Evolutionary conservation across 2,113 vertebrate species (phyloP).

Genomic region (Crotophaga sulcirostris): DNA sequence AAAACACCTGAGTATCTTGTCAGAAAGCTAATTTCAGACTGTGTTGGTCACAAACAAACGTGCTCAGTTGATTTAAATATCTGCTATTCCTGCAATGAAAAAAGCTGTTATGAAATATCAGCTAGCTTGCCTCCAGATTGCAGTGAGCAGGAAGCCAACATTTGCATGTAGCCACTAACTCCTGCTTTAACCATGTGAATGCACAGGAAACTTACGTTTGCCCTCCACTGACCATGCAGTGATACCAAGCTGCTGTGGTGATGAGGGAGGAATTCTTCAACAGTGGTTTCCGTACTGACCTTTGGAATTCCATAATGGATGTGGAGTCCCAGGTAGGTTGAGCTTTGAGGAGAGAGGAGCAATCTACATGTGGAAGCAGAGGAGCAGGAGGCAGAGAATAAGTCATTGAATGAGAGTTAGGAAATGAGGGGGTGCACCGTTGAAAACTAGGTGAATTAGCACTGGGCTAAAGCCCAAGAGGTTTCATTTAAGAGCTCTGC

Average conservation of each 20-base stretch:
- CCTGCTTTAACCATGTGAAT: rapidly evolving
- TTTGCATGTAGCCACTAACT: not conserved
- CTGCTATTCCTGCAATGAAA: not conserved
- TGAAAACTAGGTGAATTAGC: not conserved
- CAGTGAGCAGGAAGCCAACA: not conserved
- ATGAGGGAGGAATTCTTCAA: not conserved
- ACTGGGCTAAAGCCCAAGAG: not conserved
- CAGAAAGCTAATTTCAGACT: not conserved
- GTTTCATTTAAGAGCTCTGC: not conserved
- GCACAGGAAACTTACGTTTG: not conserved
- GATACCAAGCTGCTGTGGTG: not conserved
- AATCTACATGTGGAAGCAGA: not conserved
- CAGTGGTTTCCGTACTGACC: not conserved
- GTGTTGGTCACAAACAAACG: not conserved
- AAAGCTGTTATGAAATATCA: not conserved
- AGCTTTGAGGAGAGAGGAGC: not conserved
- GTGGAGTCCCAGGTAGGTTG: not conserved
- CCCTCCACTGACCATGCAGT: rapidly evolving
- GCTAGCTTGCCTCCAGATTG: not conserved
- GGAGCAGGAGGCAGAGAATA: not conserved
- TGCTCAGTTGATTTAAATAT: not conserved
- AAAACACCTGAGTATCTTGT: not conserved
- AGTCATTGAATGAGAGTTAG: not conserved
- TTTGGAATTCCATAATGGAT: not conserved
- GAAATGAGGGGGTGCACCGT: not conserved